These are phyloP conservation scores for Sepiola atlantica DNA, from an alignment of 2,888 invertebrate genomes.

Conservation along the genomic window DNA sequence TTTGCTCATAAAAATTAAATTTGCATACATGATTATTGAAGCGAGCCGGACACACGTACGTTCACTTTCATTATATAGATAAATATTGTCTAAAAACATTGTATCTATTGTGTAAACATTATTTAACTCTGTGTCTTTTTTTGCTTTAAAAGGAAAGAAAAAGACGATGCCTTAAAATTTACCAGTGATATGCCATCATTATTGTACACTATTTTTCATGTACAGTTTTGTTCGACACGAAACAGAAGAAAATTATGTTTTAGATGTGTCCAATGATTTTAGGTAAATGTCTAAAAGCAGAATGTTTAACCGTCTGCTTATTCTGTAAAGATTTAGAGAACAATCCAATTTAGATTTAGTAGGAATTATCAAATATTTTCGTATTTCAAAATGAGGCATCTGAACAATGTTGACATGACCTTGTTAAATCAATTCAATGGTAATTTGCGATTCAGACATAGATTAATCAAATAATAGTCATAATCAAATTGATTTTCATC, in stretches of 20 bases:
- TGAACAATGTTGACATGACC: slow-evolving; percentile 32
- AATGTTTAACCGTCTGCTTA: background rate
- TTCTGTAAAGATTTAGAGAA: background rate
- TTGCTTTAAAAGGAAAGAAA: background rate
- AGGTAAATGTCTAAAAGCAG: background rate
- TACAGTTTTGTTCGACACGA: no score
- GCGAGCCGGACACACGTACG: no score
- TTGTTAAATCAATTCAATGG: slow-evolving; percentile 32
- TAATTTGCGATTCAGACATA: slow-evolving; percentile 11
- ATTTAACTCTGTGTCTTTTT: no score
- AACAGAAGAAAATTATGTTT: background rate
- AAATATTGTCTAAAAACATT: no score
- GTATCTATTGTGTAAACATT: no score
- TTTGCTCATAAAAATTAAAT: no score
- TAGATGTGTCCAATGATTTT: background rate
- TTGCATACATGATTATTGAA: no score
- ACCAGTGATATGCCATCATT: background rate
- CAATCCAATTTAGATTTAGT: background rate
- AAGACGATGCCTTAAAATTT: background rate
- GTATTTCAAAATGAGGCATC: background rate
- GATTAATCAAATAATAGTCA: slow-evolving; percentile 32
- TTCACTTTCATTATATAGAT: no score
- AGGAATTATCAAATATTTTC: background rate
- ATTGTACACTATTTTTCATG: no score
- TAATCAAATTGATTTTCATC: slow-evolving; percentile 14